Evolutionary conservation across 2,888 invertebrate species (phyloP), one percentile per base, ranked within the genome.

Genomic region (Latrodectus hesperus): DNA sequence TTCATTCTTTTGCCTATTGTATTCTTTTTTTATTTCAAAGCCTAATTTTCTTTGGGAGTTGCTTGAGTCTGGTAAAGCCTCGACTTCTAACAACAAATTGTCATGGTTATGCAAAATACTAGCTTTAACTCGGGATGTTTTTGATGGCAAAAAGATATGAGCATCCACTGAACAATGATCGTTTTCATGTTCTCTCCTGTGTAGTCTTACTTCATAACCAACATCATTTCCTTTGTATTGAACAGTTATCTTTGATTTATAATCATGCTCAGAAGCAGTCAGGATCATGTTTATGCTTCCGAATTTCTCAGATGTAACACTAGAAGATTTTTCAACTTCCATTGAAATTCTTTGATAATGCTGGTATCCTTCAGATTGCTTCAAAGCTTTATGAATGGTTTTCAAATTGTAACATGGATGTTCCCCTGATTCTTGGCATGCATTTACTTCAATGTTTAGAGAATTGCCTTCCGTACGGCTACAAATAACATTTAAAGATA

Each of bases 151-250:
- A 11, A 71, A 76, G 17, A 88, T 12, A 9, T 82, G 55, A 10
- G 68, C 22, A 53, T 88, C 88, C 38, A 88, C 16, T 51, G 70
- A 51, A 55, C 82, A 79, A 14, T 38, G 76, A 9, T 80, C 80
- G 16, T 80, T 65, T 49, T 74, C 83, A 38, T 83, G 17, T 17
- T 67, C 49, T 80, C 88, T 68, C 0, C 14, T 38, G 60, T 87
- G 81, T 9, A 74, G n/a, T 55, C 60, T 74, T 8, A 84, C 8
- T 64, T 84, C 88, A 26, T 84, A 88, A 22, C 88, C 88, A 9
- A 76, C 1, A 38, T 49, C 70, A 11, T 84, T 84, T n/a, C 75
- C 72, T 74, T 76, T 38, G 5, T 38, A 3, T 26, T 84, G 51
- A 75, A 88, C 12, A 52, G 55, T 51, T 14, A 88, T 51, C 49